Base-by-base conservation (phyloP, 2,888 invertebrate species). In the Drosophila maculinotata region DNA sequence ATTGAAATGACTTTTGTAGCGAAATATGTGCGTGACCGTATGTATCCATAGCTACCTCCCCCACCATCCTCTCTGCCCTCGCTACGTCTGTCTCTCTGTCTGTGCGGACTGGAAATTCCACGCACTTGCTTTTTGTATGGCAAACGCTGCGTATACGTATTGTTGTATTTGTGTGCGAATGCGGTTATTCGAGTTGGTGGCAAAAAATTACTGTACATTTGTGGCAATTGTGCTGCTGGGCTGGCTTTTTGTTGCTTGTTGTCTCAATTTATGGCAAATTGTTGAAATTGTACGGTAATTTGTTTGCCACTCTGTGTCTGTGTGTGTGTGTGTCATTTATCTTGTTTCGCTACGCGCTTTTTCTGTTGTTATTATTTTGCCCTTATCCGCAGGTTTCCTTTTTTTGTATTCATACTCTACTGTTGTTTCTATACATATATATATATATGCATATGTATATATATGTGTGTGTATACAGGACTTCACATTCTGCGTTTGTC, bases 1-100 rank as follows among this genome's bases (percentile, higher is more conserved):
- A 90, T 90, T 89, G 90, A 90, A 90, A 90, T 90, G 89, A 89
- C 89, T 89, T 78, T 82, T 76, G 62, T 82, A 44, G 54, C 73
- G 45, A 67, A 69, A 64, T 73, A 64, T 76, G 71, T 74, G 65
- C 47, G 76, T 69, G 77, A 65, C 71, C 68, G 54, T 66, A 35
- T 62, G 51, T 23, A 15, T 10, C 20, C 39, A 48, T 54, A n/a
- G n/a, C n/a, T n/a, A n/a, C n/a, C n/a, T n/a, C n/a, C n/a, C 36
- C 38, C 26, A 1, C 26, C 1, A n/a, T n/a, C n/a, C n/a, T n/a
- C n/a, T 31, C 38, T 14, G 0, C 26, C 1, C 3, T 12, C 1
- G 3, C 1, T 1, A n/a, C 28, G 15, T 8, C 17, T 4, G 14
- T 1, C 26, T 1, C 3, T 12, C 31, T 33, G 36, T 38, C 30